phyloP scores from a whole-genome alignment of 1,140 invertebrate species.

The Scaptomyza hsui region DNA sequence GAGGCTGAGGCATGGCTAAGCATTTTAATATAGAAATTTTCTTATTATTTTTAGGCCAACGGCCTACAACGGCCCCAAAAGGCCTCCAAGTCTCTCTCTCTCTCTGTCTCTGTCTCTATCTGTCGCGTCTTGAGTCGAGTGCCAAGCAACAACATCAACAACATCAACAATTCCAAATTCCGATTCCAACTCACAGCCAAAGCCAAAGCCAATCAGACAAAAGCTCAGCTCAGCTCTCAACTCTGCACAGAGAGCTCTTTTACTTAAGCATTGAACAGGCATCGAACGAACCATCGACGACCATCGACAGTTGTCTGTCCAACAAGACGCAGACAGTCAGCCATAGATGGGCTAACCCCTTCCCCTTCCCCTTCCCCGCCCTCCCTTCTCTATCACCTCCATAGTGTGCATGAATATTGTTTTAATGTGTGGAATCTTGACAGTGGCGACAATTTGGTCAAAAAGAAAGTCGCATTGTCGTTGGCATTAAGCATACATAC shows the following conservation, averaged over 20 bases:
- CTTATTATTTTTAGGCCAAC: conserved; percentile 82
- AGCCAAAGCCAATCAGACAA: conserved; percentile 44
- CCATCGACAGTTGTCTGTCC: conserved; percentile 2
- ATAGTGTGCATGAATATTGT: conserved; percentile 44
- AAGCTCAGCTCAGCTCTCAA: conserved; percentile 16
- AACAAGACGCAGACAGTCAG: conserved; percentile 31
- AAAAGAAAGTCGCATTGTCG: conserved; percentile 73
- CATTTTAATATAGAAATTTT: conserved; percentile 83
- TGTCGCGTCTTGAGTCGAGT: conserved; percentile 13
- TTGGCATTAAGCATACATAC: neutral
- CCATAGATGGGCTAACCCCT: conserved; percentile 46
- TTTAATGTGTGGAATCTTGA: conserved; percentile 52
- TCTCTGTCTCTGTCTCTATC: neutral
- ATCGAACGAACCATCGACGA: conserved; percentile 11
- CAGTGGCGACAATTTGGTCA: conserved; percentile 59
- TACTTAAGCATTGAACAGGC: conserved; percentile 38
- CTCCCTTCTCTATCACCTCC: neutral
- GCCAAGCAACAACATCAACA: conserved; percentile 26
- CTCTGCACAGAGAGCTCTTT: no score
- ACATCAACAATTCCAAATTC: conserved; percentile 65
- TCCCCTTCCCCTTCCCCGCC: neutral
- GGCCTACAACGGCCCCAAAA: conserved; percentile 75
- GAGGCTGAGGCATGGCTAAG: conserved; percentile 70
- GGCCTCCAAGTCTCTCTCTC: conserved; percentile 17
- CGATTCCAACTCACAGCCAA: conserved; percentile 37